Evolutionary conservation across 2,888 invertebrate species (phyloP).

Genomic region (Apodemia duryi): DNA sequence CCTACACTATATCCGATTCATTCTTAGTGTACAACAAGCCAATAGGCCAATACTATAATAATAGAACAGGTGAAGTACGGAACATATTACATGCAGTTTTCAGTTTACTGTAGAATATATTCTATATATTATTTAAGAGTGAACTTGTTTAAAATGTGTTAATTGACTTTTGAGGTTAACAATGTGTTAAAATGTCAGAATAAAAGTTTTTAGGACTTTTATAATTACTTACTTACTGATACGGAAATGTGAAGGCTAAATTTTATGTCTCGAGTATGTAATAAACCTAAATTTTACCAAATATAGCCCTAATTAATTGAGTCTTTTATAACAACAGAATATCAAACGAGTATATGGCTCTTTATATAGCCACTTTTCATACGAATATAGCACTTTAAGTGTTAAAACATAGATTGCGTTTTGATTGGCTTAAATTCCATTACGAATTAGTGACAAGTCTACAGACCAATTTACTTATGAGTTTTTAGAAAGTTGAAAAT

Average conservation of each 20-base stretch:
- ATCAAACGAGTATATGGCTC: neutral
- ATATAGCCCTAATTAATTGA: constrained; percentile 6
- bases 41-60: no score
- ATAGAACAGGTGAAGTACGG: neutral
- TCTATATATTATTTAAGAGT: neutral
- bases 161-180: constrained; percentile 4
- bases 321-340: neutral
- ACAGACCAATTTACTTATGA: no score
- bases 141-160: neutral
- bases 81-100: neutral
- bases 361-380: neutral
- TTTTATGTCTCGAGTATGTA: constrained; percentile 2
- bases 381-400: no score
- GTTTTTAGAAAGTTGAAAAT: no score
- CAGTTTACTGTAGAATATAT: neutral
- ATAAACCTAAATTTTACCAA: constrained; percentile 4
- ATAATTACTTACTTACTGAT: constrained; percentile 8
- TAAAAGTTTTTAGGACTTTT: constrained; percentile 1
- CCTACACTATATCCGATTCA: no score
- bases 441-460: no score
- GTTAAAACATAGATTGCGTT: no score
- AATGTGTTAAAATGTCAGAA: constrained; percentile 10
- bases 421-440: no score
- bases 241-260: constrained; percentile 5
- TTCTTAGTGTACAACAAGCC: no score